Evolutionary conservation across 1,140 invertebrate genomes (phyloP).

Genomic region (Drosophila cardini): DNA sequence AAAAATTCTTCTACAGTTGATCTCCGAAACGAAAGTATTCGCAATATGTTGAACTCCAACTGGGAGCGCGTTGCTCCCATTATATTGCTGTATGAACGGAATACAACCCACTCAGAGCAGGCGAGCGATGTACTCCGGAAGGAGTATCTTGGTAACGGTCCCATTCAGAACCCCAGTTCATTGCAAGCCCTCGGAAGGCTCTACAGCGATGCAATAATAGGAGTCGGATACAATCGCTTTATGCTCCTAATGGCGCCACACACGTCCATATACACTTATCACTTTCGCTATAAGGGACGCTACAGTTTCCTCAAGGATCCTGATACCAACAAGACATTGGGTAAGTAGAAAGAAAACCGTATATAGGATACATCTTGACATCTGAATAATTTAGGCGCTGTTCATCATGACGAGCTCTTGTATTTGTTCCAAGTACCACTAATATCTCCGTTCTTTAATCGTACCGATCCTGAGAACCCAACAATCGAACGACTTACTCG

Average conservation of each 20-base stretch:
- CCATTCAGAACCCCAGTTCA: constrained; percentile 47
- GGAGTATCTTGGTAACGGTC: constrained; percentile 52
- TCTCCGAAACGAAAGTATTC: constrained; percentile 59
- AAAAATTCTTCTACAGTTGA: no score
- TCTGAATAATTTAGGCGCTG: constrained; percentile 84
- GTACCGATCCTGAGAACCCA: constrained; percentile 84
- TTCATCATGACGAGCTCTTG: constrained; percentile 87
- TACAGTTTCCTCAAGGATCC: constrained; percentile 86
- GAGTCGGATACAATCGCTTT: constrained; percentile 85
- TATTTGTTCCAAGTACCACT: constrained; percentile 86
- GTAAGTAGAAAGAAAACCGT: constrained; percentile 26
- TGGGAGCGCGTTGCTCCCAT: constrained; percentile 86
- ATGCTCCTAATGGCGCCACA: constrained; percentile 84
- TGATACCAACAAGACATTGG: constrained; percentile 81
- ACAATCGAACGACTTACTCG: constrained; percentile 85
- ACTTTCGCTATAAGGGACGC: constrained; percentile 86
- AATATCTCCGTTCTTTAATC: constrained; percentile 82
- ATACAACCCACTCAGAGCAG: constrained; percentile 83
- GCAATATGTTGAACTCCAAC: constrained; percentile 82
- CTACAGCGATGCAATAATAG: constrained; percentile 85
- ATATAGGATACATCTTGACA: neutral
- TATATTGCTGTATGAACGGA: constrained; percentile 86
- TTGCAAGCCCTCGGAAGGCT: constrained; percentile 74
- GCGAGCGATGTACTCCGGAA: constrained; percentile 71
- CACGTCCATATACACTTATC: constrained; percentile 86